Percentiles rank a stretch among this genome's conserved stretches.
phyloP scores from a whole-genome alignment of 2,888 invertebrate species.

The Abscondita cerata region DNA sequence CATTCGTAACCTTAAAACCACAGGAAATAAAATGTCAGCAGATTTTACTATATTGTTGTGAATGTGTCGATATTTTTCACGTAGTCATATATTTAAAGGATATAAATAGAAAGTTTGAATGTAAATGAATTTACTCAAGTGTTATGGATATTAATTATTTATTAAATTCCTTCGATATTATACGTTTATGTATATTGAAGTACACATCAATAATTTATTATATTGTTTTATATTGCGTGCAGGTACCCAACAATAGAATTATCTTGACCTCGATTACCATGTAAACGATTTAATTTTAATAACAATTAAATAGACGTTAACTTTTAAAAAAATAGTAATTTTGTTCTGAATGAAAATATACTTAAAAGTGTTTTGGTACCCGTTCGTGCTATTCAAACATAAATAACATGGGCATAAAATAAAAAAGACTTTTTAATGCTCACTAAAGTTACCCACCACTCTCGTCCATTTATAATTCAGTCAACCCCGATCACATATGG shows the following conservation, averaged over 20 bases:
- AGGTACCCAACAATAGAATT: conserved; percentile 33
- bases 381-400: conserved; percentile 30
- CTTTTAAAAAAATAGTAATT: conserved; percentile 23
- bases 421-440: conserved; percentile 47
- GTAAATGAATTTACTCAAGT: conserved; percentile 28
- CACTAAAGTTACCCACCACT: conserved; percentile 49
- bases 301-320: conserved; percentile 24
- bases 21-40: no score
- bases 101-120: conserved; percentile 20
- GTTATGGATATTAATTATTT: conserved; percentile 30
- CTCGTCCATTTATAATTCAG: conserved; percentile 53
- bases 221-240: conserved; percentile 41
- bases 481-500: conserved; percentile 55
- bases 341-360: neutral
- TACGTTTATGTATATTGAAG: conserved; percentile 29
- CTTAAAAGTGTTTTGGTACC: neutral
- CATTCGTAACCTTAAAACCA: no score
- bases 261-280: conserved; percentile 34
- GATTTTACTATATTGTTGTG: no score
- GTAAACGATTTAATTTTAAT: conserved; percentile 28
- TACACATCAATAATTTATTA: conserved; percentile 40
- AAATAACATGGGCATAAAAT: conserved; percentile 35
- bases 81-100: neutral
- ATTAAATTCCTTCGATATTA: conserved; percentile 30
- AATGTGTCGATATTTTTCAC: no score